Evolutionary conservation across 2,888 invertebrate species (phyloP).

Genomic region (Mesorhabditis spiculigera): DNA sequence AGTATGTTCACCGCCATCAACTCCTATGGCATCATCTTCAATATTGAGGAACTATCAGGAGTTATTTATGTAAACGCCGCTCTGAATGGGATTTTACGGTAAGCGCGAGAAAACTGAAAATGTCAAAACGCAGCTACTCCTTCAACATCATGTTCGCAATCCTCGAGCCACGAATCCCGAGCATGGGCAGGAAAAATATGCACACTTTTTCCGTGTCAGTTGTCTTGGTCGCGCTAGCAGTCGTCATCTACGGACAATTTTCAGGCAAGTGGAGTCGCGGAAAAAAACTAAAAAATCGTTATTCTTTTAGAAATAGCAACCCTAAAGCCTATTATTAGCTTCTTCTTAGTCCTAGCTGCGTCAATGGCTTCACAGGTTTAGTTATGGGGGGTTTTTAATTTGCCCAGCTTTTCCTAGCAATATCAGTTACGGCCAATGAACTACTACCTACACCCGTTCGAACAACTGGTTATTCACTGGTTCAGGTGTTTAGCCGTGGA

Average conservation of each 20-base stretch:
- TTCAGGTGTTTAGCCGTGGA: background rate
- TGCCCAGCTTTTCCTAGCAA: background rate
- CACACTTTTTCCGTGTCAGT: background rate
- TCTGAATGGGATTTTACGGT: background rate
- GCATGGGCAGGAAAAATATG: background rate
- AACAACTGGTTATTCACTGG: slow-evolving; percentile 18
- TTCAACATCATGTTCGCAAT: slow-evolving; percentile 1
- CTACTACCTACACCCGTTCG: slow-evolving; percentile 27
- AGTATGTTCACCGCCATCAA: slow-evolving; percentile 1
- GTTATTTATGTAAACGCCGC: background rate
- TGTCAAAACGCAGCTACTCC: background rate
- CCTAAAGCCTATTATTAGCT: background rate
- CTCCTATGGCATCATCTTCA: slow-evolving; percentile 3
- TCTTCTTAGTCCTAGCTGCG: background rate
- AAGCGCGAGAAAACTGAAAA: background rate
- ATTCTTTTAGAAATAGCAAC: no score
- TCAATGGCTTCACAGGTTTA: slow-evolving; percentile 1
- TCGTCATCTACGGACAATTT: background rate
- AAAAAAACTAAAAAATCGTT: no score
- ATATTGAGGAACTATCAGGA: slow-evolving; percentile 1
- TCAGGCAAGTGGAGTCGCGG: background rate
- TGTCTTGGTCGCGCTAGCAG: background rate
- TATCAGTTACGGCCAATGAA: slow-evolving; percentile 11
- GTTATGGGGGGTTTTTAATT: background rate
- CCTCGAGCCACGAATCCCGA: background rate